These are phyloP conservation scores for Neoniphon sammara DNA, from an alignment of 2,797 vertebrate genomes.

Conservation along the genomic window DNA sequence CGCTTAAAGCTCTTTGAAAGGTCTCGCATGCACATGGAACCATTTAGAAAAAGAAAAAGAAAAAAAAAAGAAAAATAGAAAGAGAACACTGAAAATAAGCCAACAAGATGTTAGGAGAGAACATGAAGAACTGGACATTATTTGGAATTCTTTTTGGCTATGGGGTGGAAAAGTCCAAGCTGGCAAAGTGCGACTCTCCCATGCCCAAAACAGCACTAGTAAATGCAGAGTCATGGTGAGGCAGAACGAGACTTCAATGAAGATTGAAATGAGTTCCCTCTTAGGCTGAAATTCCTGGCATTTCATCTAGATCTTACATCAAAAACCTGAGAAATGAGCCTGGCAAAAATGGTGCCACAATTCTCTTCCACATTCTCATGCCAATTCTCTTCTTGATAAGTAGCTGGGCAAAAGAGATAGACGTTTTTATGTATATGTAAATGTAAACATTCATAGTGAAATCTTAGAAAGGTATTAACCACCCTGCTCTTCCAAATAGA, in stretches of 20 bases:
- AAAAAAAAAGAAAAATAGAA: slow-evolving; percentile 14
- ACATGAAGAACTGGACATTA: slow-evolving; percentile 43
- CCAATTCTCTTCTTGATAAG: too few species aligned
- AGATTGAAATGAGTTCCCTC: slow-evolving; percentile 35
- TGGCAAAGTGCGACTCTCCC: slow-evolving; percentile 18
- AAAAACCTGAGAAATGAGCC: slow-evolving; percentile 36
- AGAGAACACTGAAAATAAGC: slow-evolving; percentile 25
- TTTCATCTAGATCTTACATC: slow-evolving; percentile 31
- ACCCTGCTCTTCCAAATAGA: not conserved
- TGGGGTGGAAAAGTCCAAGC: slow-evolving; percentile 25
- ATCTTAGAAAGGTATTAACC: not conserved
- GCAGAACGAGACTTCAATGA: slow-evolving; percentile 28
- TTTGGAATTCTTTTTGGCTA: slow-evolving; percentile 35
- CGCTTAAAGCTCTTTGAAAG: slow-evolving; percentile 32
- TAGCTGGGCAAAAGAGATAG: not conserved
- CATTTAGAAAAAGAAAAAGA: slow-evolving; percentile 31
- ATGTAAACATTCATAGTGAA: not conserved
- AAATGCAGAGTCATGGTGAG: slow-evolving; percentile 6
- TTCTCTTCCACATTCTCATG: not conserved
- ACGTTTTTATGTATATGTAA: not conserved
- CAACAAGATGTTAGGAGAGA: slow-evolving; percentile 51
- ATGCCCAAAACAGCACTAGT: slow-evolving; percentile 24
- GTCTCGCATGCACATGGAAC: slow-evolving; percentile 45
- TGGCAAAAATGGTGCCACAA: slow-evolving; percentile 11
- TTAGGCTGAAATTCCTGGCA: too few species aligned